phyloP scores from a whole-genome alignment of 2,113 vertebrate genomes.

The Bucco capensis region DNA sequence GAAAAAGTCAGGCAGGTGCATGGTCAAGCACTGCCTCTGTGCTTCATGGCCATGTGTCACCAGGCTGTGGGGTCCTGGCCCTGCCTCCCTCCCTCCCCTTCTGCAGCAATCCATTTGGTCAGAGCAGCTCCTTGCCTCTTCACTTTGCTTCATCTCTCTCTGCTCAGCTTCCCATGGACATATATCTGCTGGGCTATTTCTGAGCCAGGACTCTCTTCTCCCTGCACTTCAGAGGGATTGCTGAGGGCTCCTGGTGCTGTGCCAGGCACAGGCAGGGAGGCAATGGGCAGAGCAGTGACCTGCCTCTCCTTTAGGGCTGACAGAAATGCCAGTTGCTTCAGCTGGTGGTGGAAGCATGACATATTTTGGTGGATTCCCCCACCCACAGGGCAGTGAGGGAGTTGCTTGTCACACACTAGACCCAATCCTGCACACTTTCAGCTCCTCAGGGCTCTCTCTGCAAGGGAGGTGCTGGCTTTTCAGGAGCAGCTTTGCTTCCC shows the following conservation, averaged over 20 bases:
- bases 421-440: neutral
- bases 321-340: neutral
- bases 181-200: neutral
- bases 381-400: conserved; percentile 25
- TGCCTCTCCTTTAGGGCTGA: neutral
- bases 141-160: neutral
- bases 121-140: neutral
- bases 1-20: conserved; percentile 69
- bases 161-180: too few species aligned
- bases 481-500: neutral
- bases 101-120: accelerated
- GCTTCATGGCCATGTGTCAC: neutral
- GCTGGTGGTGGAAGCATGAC: neutral
- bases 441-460: neutral
- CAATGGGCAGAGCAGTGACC: neutral
- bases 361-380: neutral
- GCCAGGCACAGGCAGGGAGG: neutral
- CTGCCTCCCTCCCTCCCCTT: neutral
- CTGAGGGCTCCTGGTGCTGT: neutral
- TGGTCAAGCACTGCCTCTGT: neutral
- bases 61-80: neutral
- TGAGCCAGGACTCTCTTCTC: neutral
- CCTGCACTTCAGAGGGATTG: accelerated
- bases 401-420: neutral
- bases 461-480: neutral